Evolutionary conservation across 1,140 invertebrate species (phyloP), one percentile per base, ranked within the genome.

Genomic region (Pemphigus obesinymphae): DNA sequence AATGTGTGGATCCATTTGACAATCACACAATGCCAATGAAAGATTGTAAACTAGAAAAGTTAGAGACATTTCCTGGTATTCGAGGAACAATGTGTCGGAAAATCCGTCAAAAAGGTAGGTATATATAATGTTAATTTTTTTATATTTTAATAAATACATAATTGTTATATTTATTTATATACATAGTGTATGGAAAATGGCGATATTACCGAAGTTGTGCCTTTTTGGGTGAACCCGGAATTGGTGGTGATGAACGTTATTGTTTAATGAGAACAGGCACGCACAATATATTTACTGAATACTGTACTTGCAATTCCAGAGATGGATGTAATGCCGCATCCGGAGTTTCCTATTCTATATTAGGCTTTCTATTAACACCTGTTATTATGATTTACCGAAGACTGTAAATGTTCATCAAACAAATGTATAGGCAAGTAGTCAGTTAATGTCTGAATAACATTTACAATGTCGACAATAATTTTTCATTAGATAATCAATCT

Each of bases 51-150:
- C 90, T 91, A 83, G 88, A 87, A 29, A 88, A 90, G 43, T 86
- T 95, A 29, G 84, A 88, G 17, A 93, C 95, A 87, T 88, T 95
- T 55, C 91, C 90, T 17, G 91, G 90, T 31, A 88, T 93, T 0
- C 89, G 88, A 66, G 89, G 95, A 0, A 94, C 92, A 7, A 96
- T 97, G 94, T 97, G 96, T 86, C 89, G 95, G 68, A 97, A 97
- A 90, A 94, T 96, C 82, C 88, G 95, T 70, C 95, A 97, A 88
- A 97, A 97, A 93, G 93, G 94, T 95, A 93, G 93, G 94, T 95
- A 87, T 48, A 20, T 1, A 6, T 0, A 83, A 70, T 80, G 15
- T 72, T 11, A 13, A n/a, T n/a, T 26, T 26, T 11, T 45, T 45
- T n/a, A n/a, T n/a, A n/a, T n/a, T 66, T 20, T 8, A 37, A n/a